Evolutionary conservation across 1,140 invertebrate genomes (phyloP).

Genomic region (Pararge aegeria): DNA sequence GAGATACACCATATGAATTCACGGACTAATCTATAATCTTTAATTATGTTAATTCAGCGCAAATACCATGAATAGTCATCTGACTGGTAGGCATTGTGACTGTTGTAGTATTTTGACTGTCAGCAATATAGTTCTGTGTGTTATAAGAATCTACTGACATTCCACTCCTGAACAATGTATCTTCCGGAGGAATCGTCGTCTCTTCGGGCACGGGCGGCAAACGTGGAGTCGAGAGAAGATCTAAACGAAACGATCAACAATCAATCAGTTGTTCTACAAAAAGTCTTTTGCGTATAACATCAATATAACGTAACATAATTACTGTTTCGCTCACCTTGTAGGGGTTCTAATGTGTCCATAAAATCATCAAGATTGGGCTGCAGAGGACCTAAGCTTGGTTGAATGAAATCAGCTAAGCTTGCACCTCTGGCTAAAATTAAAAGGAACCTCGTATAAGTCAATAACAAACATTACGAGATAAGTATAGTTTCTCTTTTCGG

Average conservation of each 20-base stretch:
- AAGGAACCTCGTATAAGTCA: slow-evolving; percentile 33
- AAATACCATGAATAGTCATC: slow-evolving; percentile 66
- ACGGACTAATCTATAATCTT: background rate
- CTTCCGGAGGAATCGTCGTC: slow-evolving; percentile 56
- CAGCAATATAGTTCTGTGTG: slow-evolving; percentile 50
- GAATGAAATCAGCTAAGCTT: slow-evolving; percentile 94
- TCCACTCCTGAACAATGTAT: slow-evolving; percentile 57
- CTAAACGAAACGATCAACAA: slow-evolving; percentile 32
- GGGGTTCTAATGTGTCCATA: slow-evolving; percentile 93
- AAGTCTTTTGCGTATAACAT: background rate
- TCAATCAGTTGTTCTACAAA: background rate
- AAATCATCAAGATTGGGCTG: slow-evolving; percentile 99
- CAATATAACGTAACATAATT: background rate
- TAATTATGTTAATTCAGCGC: slow-evolving; percentile 17
- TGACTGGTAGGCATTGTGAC: slow-evolving; percentile 69
- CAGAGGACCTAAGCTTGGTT: slow-evolving; percentile 96
- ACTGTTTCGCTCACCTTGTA: slow-evolving; percentile 83
- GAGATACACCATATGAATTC: slow-evolving; percentile 10
- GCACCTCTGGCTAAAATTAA: slow-evolving; percentile 81
- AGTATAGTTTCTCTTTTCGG: slow-evolving; percentile 14
- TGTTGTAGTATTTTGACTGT: slow-evolving; percentile 45
- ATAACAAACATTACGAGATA: slow-evolving; percentile 9
- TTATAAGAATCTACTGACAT: slow-evolving; percentile 67
- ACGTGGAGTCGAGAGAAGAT: slow-evolving; percentile 63
- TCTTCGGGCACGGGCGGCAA: slow-evolving; percentile 81